Evolutionary conservation across 2,888 invertebrate species (phyloP).

Genomic region (Phymatocera aterrima): DNA sequence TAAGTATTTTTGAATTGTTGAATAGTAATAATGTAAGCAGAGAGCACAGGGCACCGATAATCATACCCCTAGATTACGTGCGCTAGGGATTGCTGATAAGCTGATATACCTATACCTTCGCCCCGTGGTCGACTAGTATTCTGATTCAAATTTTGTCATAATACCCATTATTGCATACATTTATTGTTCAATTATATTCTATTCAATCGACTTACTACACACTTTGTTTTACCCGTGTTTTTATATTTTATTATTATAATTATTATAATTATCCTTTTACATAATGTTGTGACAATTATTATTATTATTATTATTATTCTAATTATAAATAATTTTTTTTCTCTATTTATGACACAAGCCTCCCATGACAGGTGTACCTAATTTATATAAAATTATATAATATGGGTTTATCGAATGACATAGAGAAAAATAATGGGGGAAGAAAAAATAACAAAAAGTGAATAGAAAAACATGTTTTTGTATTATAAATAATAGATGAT

Average conservation of each 20-base stretch:
- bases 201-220: conserved; percentile 37
- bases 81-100: conserved; percentile 15
- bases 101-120: conserved; percentile 40
- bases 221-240: conserved; percentile 41
- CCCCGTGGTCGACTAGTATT: conserved; percentile 39
- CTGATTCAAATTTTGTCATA: conserved; percentile 40
- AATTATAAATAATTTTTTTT: neutral
- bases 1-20: conserved; percentile 74
- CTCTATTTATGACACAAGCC: conserved; percentile 41
- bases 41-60: conserved; percentile 40
- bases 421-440: no score
- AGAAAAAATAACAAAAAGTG: neutral
- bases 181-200: conserved; percentile 9
- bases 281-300: conserved; percentile 39
- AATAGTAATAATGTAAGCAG: conserved; percentile 71
- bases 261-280: conserved; percentile 22
- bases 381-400: conserved; percentile 50
- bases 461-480: conserved; percentile 39
- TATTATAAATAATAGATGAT: conserved; percentile 52
- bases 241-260: conserved; percentile 41
- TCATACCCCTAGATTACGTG: conserved; percentile 22
- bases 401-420: conserved; percentile 53
- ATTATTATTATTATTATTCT: neutral
- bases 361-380: conserved; percentile 55
- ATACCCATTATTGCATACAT: neutral